Conservation (phyloP, 2,888 invertebrate genomes). For the Phoenoteleia sp. region DNA sequence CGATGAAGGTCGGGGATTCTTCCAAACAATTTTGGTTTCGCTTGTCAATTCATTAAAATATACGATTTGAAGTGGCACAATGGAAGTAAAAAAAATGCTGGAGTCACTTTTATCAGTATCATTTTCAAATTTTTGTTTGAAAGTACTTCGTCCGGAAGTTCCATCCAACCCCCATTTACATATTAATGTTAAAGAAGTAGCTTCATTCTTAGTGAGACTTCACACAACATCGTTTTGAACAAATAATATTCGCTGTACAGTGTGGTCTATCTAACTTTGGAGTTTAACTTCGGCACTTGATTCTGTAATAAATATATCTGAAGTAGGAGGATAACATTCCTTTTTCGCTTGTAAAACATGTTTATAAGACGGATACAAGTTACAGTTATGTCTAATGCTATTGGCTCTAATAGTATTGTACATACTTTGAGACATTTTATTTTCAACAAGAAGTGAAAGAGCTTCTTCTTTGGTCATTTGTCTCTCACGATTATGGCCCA, state of each 20-base stretch:
- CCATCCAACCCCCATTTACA: constrained; percentile 26
- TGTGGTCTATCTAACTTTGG: constrained; percentile 33
- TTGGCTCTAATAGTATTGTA: constrained; percentile 43
- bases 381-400: constrained; percentile 15
- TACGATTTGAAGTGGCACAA: constrained; percentile 70
- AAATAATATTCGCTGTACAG: constrained; percentile 27
- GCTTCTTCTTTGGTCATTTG: constrained; percentile 41
- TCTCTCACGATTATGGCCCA: constrained; percentile 9
- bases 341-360: constrained; percentile 34
- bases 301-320: constrained; percentile 62
- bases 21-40: constrained; percentile 44
- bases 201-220: constrained; percentile 20
- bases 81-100: constrained; percentile 55
- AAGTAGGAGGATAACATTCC: constrained; percentile 38
- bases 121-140: constrained; percentile 42
- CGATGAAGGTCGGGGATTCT: constrained; percentile 59
- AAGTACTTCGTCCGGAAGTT: constrained; percentile 4
- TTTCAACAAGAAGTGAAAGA: constrained; percentile 44
- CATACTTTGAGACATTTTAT: constrained; percentile 46
- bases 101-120: constrained; percentile 44
- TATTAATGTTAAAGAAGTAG: constrained; percentile 36
- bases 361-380: constrained; percentile 43
- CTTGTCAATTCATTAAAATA: constrained; percentile 19
- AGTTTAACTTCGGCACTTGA: constrained; percentile 22
- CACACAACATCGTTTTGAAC: constrained; percentile 46